Evolutionary conservation across 2,888 invertebrate genomes (phyloP).

Genomic region (Drosophila recens): DNA sequence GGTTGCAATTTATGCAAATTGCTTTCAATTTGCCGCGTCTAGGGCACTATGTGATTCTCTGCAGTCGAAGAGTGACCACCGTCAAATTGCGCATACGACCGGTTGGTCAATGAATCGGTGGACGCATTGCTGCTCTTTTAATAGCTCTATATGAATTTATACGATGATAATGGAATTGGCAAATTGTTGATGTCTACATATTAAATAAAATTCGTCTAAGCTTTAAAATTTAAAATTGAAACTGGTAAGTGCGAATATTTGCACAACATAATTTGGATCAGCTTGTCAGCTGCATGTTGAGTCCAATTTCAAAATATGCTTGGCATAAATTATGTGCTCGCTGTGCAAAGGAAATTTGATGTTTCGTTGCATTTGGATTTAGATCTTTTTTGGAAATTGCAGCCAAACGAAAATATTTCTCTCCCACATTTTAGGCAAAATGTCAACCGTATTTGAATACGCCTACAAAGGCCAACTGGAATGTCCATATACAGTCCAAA

Average conservation of each 20-base stretch:
- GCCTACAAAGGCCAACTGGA: slow-evolving; percentile 55
- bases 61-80: slow-evolving; percentile 13
- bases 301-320: slow-evolving; percentile 20
- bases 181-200: slow-evolving; percentile 18
- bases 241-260: slow-evolving; percentile 1
- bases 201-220: slow-evolving; percentile 31
- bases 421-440: slow-evolving; percentile 34
- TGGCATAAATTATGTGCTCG: slow-evolving; percentile 24
- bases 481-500: slow-evolving; percentile 16
- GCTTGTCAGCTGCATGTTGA: slow-evolving; percentile 27
- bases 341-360: slow-evolving; percentile 62
- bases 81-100: slow-evolving; percentile 47
- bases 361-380: slow-evolving; percentile 35
- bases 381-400: slow-evolving; percentile 11
- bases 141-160: slow-evolving; percentile 25
- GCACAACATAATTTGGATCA: slow-evolving; percentile 29
- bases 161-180: slow-evolving; percentile 16
- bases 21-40: slow-evolving; percentile 71
- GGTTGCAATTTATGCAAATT: slow-evolving; percentile 76
- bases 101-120: background rate
- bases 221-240: slow-evolving; percentile 10
- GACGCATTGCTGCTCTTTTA: slow-evolving; percentile 10
- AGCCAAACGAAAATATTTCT: slow-evolving; percentile 29
- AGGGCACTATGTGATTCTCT: slow-evolving; percentile 19
- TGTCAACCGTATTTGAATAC: slow-evolving; percentile 55